Percentiles rank a stretch among this genome's conserved stretches.
Conservation (phyloP, 2,888 invertebrate species). For the Lithodes maja region DNA sequence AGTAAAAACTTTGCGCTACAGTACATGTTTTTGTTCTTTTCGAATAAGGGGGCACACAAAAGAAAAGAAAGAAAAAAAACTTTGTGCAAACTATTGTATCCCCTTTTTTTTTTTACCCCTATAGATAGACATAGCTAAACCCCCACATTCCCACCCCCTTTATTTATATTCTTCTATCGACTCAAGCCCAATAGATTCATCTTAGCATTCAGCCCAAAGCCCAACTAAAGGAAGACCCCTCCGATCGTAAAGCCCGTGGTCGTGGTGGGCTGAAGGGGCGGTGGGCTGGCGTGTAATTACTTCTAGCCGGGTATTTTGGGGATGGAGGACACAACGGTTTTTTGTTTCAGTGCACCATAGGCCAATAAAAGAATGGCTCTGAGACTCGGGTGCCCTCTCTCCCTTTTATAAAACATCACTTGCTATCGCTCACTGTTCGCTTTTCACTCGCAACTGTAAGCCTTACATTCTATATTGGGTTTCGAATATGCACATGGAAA, state of each 20-base stretch:
- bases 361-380: constrained; percentile 58
- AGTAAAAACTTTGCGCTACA: too few species aligned
- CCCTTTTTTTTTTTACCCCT: background rate
- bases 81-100: too few species aligned
- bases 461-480: background rate
- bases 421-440: constrained; percentile 10
- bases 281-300: constrained; percentile 1
- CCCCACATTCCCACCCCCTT: background rate
- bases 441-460: background rate
- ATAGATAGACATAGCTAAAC: background rate
- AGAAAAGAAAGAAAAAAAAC: too few species aligned
- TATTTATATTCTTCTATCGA: background rate
- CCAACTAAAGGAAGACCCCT: background rate
- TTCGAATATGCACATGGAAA: background rate
- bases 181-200: background rate
- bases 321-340: constrained; percentile 37
- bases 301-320: constrained; percentile 10
- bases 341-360: constrained; percentile 52
- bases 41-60: too few species aligned
- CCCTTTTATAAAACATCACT: constrained; percentile 21
- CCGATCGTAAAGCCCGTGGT: background rate
- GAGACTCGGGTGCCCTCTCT: constrained; percentile 7
- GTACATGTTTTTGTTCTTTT: too few species aligned
- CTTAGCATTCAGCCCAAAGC: background rate
- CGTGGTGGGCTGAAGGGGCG: constrained; percentile 1